Evolutionary conservation across 2,113 vertebrate genomes (phyloP).

Genomic region (Raja brachyura): DNA sequence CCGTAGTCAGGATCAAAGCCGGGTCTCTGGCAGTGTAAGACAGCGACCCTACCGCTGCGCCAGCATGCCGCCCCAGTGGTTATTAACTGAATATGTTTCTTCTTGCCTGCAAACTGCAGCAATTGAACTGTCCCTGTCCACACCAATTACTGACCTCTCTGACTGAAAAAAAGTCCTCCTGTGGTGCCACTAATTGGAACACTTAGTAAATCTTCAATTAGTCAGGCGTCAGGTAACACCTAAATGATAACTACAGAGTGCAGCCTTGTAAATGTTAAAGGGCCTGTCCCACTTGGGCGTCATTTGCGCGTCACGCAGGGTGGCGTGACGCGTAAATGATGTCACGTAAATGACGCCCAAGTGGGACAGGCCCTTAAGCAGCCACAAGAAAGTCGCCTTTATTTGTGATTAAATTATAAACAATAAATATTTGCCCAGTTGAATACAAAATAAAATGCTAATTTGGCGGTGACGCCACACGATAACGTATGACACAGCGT

Average conservation of each 20-base stretch:
- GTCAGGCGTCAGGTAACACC: neutral
- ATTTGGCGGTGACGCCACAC: no score
- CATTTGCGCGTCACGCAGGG: no score
- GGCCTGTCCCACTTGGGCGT: neutral
- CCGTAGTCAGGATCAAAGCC: no score
- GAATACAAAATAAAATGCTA: no score
- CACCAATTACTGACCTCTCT: constrained; percentile 6
- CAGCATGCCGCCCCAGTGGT: no score
- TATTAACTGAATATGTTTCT: neutral
- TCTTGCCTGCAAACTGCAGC: neutral
- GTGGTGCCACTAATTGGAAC: constrained; percentile 10
- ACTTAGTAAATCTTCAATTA: constrained; percentile 16
- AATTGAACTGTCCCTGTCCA: neutral
- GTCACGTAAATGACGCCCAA: no score
- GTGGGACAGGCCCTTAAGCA: no score
- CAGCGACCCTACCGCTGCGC: no score
- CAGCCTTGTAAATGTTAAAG: neutral
- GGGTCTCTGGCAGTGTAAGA: no score
- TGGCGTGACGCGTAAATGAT: no score
- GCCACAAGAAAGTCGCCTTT: neutral
- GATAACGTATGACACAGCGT: no score
- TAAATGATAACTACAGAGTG: neutral
- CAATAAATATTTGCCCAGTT: neutral
- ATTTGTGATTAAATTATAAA: neutral
- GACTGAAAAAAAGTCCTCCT: neutral